phyloP scores from a whole-genome alignment of 2,113 vertebrate genomes.

The Panthera leo region DNA sequence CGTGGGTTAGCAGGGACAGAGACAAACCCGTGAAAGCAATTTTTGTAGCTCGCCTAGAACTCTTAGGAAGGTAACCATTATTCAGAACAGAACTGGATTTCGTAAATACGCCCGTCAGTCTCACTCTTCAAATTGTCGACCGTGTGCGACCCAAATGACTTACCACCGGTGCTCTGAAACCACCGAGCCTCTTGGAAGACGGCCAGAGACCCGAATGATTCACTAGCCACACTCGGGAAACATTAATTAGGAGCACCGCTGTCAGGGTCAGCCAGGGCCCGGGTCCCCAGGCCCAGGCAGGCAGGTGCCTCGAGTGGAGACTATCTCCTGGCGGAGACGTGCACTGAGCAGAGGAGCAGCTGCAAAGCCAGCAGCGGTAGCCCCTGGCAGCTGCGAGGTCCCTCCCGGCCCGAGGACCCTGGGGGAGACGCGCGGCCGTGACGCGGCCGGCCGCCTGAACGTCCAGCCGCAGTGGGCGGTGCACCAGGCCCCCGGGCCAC shows the following conservation, averaged over 20 bases:
- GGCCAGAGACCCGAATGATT: neutral
- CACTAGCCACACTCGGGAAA: neutral
- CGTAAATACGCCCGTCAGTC: neutral
- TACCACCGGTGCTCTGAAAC: neutral
- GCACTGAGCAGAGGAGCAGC: neutral
- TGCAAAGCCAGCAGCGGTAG: neutral
- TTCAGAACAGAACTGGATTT: too few species aligned
- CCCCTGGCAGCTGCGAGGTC: neutral
- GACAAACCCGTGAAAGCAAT: fast-evolving
- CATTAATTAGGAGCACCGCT: fast-evolving
- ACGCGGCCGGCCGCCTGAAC: neutral
- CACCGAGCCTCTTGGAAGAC: neutral
- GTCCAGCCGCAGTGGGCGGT: neutral
- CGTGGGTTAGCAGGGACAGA: neutral
- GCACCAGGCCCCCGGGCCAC: too few species aligned
- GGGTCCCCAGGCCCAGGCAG: neutral
- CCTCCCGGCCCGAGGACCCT: neutral
- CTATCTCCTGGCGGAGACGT: neutral
- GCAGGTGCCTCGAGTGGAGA: neutral
- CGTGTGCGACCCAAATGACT: fast-evolving
- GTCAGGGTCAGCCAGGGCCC: neutral
- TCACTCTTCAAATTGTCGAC: neutral
- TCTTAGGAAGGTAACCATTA: too few species aligned
- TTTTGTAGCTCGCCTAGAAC: fast-evolving
- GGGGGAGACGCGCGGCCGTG: neutral